A percentile compares a stretch with the other conserved stretches of the same genome.
These are phyloP conservation scores for Stratiomys singularior DNA, from an alignment of 2,888 invertebrate genomes.

Conservation along the genomic window DNA sequence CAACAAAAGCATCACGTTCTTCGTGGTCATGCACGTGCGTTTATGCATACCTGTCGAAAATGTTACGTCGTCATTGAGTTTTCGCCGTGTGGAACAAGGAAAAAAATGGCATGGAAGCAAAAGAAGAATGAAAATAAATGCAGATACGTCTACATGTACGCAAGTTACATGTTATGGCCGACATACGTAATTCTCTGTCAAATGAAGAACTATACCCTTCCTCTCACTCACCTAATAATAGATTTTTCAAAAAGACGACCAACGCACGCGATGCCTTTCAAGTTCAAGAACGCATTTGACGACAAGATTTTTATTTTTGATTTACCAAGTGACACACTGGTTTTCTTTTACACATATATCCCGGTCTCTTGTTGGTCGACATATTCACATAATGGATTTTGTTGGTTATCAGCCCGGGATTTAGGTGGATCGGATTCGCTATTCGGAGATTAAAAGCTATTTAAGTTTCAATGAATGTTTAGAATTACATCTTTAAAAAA, in stretches of 20 bases:
- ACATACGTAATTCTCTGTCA: slow-evolving; percentile 15
- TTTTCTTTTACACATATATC: background rate
- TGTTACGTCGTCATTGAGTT: slow-evolving; percentile 4
- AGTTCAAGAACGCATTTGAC: slow-evolving; percentile 51
- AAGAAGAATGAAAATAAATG: no score
- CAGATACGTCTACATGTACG: no score
- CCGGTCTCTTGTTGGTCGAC: no score
- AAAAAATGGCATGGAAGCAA: background rate
- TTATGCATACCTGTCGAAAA: slow-evolving; percentile 8
- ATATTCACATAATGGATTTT: no score
- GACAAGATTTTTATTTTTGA: slow-evolving; percentile 50
- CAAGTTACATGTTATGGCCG: background rate
- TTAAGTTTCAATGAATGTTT: no score
- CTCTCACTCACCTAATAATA: slow-evolving; percentile 14
- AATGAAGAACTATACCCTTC: background rate
- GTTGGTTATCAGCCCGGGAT: no score
- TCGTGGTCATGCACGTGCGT: slow-evolving; percentile 4
- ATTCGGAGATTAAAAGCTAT: no score
- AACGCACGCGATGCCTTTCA: slow-evolving; percentile 36
- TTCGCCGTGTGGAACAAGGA: background rate
- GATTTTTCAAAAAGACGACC: slow-evolving; percentile 15
- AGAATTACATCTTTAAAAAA: no score
- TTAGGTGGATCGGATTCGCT: no score
- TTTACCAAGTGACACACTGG: slow-evolving; percentile 34
- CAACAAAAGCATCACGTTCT: background rate